Percentiles rank a stretch among this genome's conserved stretches.
These are phyloP conservation scores for Strongylocentrotus purpuratus DNA, from an alignment of 35 echinoderm and acorn worm species.

Conservation along the genomic window DNA sequence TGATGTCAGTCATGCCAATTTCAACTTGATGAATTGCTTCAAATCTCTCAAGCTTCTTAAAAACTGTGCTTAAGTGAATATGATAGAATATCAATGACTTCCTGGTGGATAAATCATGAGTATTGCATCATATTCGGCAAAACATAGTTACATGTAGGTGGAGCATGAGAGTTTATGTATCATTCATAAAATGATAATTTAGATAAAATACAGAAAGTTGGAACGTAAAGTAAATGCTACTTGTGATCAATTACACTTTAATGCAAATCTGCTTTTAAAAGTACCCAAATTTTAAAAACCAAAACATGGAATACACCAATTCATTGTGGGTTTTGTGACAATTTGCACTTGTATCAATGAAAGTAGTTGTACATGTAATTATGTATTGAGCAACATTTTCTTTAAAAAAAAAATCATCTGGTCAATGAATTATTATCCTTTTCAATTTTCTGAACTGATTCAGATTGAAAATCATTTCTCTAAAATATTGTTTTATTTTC, in stretches of 20 bases:
- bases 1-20: neutral
- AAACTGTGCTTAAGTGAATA: neutral
- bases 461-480: neutral
- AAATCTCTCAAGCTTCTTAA: neutral
- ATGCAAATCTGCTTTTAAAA: neutral
- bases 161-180: neutral
- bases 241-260: neutral
- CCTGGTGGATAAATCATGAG: neutral
- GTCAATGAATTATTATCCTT: too few species aligned
- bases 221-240: neutral
- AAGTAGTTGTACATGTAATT: too few species aligned
- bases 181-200: neutral
- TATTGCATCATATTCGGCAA: neutral
- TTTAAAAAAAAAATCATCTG: too few species aligned
- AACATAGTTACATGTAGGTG: neutral
- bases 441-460: too few species aligned
- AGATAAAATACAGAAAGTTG: neutral
- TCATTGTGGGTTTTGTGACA: neutral
- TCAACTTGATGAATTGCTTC: neutral
- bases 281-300: neutral
- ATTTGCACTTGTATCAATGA: too few species aligned
- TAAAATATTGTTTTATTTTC: neutral
- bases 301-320: neutral
- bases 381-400: too few species aligned
- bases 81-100: neutral